Evolutionary conservation across 1,140 invertebrate species (phyloP).

Genomic region (Palaemon carinicauda): DNA sequence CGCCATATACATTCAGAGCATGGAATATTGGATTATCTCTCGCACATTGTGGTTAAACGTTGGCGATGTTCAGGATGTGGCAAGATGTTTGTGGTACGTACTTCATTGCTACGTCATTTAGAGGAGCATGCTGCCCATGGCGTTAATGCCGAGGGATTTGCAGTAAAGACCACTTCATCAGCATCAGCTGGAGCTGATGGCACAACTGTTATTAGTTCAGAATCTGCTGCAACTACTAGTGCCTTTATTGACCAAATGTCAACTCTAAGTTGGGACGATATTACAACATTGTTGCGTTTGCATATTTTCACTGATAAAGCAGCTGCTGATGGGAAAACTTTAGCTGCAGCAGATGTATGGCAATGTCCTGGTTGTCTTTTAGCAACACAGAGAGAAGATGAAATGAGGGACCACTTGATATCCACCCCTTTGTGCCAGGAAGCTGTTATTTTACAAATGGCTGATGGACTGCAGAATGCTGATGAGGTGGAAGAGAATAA

Average conservation of each 20-base stretch:
- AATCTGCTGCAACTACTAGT: conserved; percentile 25
- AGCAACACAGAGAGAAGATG: conserved; percentile 45
- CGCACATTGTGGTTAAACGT: conserved; percentile 29
- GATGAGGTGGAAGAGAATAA: conserved; percentile 38
- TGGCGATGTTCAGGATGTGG: conserved; percentile 42
- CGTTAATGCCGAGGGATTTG: conserved; percentile 27
- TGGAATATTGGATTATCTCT: conserved; percentile 3
- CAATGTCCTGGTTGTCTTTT: conserved; percentile 40
- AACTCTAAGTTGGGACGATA: conserved; percentile 40
- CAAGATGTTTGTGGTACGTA: conserved; percentile 41
- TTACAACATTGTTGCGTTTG: conserved; percentile 33
- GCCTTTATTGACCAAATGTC: conserved; percentile 36
- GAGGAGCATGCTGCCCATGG: conserved; percentile 35
- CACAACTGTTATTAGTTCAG: background rate
- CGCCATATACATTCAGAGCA: conserved; percentile 37
- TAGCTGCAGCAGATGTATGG: conserved; percentile 38
- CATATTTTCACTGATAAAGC: conserved; percentile 23
- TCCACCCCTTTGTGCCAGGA: conserved; percentile 33
- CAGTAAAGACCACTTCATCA: conserved; percentile 31
- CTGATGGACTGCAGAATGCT: conserved; percentile 26
- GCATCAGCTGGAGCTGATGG: background rate
- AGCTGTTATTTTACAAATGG: conserved; percentile 39
- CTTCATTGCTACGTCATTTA: conserved; percentile 23
- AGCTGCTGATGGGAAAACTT: conserved; percentile 1
- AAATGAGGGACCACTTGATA: conserved; percentile 44